Base-by-base conservation (phyloP, 2,888 invertebrate species). In the Meiosimyza decipiens region DNA sequence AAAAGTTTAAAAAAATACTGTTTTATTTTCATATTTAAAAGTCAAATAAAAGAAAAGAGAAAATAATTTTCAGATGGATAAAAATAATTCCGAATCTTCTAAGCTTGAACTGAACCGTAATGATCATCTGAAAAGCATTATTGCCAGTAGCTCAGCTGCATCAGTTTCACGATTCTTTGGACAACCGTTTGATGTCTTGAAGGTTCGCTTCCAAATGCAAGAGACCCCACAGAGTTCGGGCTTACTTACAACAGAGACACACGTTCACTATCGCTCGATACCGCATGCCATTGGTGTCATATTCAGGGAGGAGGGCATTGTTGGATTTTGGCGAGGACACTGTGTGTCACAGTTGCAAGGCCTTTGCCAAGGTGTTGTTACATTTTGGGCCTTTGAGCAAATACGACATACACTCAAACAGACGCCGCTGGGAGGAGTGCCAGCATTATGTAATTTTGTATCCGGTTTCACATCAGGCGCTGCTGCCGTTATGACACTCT, bases 321-420 rank as follows among this genome's bases (percentile, higher is more conserved):
- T 33, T 1, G 72, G 72, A 5, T 72, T 74, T 13, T 74, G 74
- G 74, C 69, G 62, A 18, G 74, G 74, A 4, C 72, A 72, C 62
- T 50, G 12, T 54, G 33, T 62, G 16, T 54, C 70, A 28, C 74
- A 74, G 57, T 18, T 47, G 4, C 54, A 49, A 18, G 66, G 70
- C 28, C n/a, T 72, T 11, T 55, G 60, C 18, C 71, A 70, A 18
- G 72, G 72, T 9, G 66, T 69, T 13, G 57, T 33, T 12, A 59
- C 62, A 12, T 74, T 74, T 16, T 54, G 69, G 16, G n/a, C 72
- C 13, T 72, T 51, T n/a, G 72, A 71, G n/a, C 9, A 70, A 13
- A 18, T 74, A 1, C 59, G 63, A 13, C 51, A 28, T 2, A 7
- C 55, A 13, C 6, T 60, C 4, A 55, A 40, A 15, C 18, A 11